phyloP scores from a whole-genome alignment of 2,113 vertebrate genomes.

The Tragulus kanchil region DNA sequence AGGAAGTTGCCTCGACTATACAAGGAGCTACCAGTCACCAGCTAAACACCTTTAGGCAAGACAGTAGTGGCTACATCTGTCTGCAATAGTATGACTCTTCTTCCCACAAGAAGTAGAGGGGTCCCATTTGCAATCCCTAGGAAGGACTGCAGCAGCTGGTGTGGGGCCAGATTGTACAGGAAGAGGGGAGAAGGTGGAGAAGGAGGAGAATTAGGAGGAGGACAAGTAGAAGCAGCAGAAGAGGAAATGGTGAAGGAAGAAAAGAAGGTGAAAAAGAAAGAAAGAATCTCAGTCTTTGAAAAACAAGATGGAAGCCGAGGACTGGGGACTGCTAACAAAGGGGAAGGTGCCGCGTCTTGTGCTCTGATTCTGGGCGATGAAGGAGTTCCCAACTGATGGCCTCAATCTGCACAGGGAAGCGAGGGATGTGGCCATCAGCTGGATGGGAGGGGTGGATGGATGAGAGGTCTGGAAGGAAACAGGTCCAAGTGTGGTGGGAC shows the following conservation, averaged over 20 bases:
- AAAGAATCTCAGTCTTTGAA: not conserved
- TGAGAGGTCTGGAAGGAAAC: not conserved
- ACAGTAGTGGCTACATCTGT: not conserved
- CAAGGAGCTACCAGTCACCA: not conserved
- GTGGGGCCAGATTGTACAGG: not conserved
- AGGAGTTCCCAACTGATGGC: accelerated
- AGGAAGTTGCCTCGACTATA: not conserved
- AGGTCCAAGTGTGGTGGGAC: no score
- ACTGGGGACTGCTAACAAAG: not conserved
- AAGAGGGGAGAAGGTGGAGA: not conserved
- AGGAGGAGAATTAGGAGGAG: not conserved
- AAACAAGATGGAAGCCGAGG: not conserved
- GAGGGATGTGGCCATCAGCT: not conserved
- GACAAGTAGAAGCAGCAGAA: not conserved
- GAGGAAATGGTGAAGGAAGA: not conserved
- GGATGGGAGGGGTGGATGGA: not conserved
- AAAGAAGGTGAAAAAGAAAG: not conserved
- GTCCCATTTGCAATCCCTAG: not conserved
- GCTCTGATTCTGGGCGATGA: not conserved
- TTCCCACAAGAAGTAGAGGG: not conserved
- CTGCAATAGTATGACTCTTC: not conserved
- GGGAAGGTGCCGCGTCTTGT: not conserved
- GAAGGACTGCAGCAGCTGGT: not conserved
- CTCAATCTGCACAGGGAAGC: not conserved
- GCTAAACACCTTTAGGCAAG: not conserved